These are phyloP conservation scores for Xyrauchen texanus DNA, from an alignment of 2,113 vertebrate species.

Conservation along the genomic window DNA sequence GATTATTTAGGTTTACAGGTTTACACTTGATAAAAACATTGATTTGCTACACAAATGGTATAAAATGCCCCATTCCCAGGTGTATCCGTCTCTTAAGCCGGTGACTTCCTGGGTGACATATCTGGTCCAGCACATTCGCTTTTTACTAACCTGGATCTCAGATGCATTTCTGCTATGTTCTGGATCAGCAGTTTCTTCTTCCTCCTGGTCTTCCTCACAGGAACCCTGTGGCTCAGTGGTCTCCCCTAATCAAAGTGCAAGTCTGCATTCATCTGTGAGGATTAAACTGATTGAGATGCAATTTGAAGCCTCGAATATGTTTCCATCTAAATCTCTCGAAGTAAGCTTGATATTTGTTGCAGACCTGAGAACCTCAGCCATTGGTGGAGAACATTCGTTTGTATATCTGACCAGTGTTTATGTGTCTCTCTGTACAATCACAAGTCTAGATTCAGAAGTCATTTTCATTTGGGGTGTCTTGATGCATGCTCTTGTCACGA, in stretches of 20 bases:
- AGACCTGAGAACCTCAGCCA: constrained; percentile 3
- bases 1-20: no score
- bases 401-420: neutral
- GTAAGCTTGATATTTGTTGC: constrained; percentile 11
- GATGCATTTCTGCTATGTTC: constrained; percentile 81
- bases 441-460: neutral
- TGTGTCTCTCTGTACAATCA: neutral
- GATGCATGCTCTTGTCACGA: neutral
- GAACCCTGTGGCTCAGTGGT: constrained; percentile 76
- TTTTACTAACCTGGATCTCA: constrained; percentile 81
- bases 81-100: constrained; percentile 88
- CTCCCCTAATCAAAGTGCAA: constrained; percentile 86
- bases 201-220: constrained; percentile 92
- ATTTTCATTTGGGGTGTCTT: neutral
- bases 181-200: constrained; percentile 95
- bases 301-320: neutral
- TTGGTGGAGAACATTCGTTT: neutral
- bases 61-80: constrained; percentile 63
- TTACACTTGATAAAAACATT: neutral
- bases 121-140: constrained; percentile 80
- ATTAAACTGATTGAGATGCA: neutral
- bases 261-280: neutral
- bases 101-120: constrained; percentile 88
- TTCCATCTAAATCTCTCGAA: neutral
- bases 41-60: neutral